Percentiles rank a stretch among this genome's conserved stretches.
Conservation (phyloP, 2,113 vertebrate species). For the Perca fluviatilis region DNA sequence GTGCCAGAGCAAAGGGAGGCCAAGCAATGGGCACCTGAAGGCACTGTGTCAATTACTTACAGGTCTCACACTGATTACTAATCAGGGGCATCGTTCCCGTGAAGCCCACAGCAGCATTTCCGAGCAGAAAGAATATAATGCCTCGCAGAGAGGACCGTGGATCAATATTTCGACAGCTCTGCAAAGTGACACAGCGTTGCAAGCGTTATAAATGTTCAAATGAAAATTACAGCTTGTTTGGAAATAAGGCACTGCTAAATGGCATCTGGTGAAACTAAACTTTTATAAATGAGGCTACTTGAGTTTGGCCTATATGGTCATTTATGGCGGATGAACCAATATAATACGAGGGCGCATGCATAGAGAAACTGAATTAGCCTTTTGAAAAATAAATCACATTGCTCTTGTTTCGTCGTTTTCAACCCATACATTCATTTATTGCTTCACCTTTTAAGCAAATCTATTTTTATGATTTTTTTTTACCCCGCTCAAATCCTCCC, state of each 20-base stretch:
- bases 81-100: slow-evolving; percentile 89
- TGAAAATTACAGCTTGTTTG: slow-evolving; percentile 67
- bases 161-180: slow-evolving; percentile 93
- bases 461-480: background rate
- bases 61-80: slow-evolving; percentile 92
- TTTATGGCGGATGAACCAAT: slow-evolving; percentile 11
- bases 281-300: slow-evolving; percentile 68
- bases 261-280: slow-evolving; percentile 63
- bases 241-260: slow-evolving; percentile 56
- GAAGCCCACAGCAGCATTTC: slow-evolving; percentile 89
- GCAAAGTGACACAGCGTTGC: slow-evolving; percentile 88
- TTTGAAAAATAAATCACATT: slow-evolving; percentile 54
- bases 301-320: slow-evolving; percentile 37
- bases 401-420: slow-evolving; percentile 45
- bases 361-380: slow-evolving; percentile 69
- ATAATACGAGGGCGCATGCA: slow-evolving; percentile 18
- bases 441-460: slow-evolving; percentile 50
- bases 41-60: slow-evolving; percentile 87
- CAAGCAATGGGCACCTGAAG: slow-evolving; percentile 15
- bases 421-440: slow-evolving; percentile 43
- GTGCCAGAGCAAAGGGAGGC: slow-evolving; percentile 1
- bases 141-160: slow-evolving; percentile 88
- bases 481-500: background rate
- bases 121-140: slow-evolving; percentile 91
- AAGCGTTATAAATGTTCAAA: slow-evolving; percentile 65